Conservation (phyloP, 2,797 vertebrate species). For the Synaphobranchus kaupii region DNA sequence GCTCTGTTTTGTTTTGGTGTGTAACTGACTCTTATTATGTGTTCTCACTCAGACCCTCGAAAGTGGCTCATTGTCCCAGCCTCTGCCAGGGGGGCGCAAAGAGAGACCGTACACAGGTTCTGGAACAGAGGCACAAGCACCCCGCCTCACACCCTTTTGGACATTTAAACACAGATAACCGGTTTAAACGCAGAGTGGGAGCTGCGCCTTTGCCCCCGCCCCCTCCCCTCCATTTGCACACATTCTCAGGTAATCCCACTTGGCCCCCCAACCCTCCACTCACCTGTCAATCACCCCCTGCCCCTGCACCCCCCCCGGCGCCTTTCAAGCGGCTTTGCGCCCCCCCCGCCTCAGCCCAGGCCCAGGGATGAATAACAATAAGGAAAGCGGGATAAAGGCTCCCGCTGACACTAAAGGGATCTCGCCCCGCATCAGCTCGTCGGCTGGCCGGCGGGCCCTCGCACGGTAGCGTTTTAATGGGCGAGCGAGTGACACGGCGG, state of each 20-base stretch:
- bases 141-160: not conserved
- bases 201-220: not conserved
- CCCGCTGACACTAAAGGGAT: constrained; percentile 50
- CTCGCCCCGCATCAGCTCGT: constrained; percentile 47
- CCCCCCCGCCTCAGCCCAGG: constrained; percentile 47
- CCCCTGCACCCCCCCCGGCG: constrained; percentile 30
- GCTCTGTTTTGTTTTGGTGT: not conserved
- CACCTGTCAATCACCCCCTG: constrained; percentile 45
- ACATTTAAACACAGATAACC: not conserved
- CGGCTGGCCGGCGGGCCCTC: constrained; percentile 54
- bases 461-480: constrained; percentile 55
- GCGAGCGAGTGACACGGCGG: constrained; percentile 61
- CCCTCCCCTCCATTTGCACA: not conserved
- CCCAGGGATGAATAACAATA: constrained; percentile 55
- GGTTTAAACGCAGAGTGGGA: not conserved
- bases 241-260: constrained; percentile 55
- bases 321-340: constrained; percentile 51
- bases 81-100: not conserved
- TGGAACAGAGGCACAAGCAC: not conserved
- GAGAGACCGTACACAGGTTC: not conserved
- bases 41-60: not conserved
- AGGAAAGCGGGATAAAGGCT: constrained; percentile 51
- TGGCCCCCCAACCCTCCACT: constrained; percentile 44
- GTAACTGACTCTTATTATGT: not conserved
- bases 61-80: not conserved